These are phyloP conservation scores for Danionella dracula DNA, from an alignment of 2,797 vertebrate species.

Conservation along the genomic window DNA sequence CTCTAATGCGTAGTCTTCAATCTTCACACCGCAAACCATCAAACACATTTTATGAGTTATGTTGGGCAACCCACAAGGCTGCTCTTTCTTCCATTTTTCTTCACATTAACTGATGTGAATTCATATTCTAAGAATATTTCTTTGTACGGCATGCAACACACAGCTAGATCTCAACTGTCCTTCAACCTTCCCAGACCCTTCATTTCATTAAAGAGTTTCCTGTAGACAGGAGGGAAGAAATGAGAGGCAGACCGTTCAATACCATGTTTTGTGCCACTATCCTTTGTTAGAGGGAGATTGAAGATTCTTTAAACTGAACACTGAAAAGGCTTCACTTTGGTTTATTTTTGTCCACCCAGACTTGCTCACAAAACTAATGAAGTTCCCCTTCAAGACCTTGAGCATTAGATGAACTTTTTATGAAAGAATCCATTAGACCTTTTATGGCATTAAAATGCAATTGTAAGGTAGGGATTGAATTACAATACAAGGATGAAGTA, in stretches of 20 bases:
- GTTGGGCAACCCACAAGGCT: neutral
- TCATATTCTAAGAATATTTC: neutral
- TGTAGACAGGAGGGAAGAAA: conserved; percentile 9
- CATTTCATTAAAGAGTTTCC: conserved; percentile 5
- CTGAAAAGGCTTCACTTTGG: conserved; percentile 12
- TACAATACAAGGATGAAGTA: too few relatives aligned
- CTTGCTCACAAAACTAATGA: neutral
- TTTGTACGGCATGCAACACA: neutral
- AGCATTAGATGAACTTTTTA: neutral
- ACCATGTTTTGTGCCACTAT: conserved; percentile 1
- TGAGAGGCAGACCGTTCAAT: conserved; percentile 35
- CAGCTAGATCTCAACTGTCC: conserved; percentile 1
- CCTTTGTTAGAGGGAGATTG: conserved; percentile 25
- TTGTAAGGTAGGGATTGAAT: too few relatives aligned
- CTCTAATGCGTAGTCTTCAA: conserved; percentile 23
- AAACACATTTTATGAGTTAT: neutral
- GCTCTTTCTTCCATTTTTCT: neutral
- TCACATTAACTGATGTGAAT: neutral
- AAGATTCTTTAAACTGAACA: neutral
- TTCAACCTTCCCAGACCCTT: neutral
- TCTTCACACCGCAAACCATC: conserved; percentile 6
- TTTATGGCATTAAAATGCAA: too few relatives aligned
- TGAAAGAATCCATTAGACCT: too few relatives aligned
- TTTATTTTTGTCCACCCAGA: neutral
- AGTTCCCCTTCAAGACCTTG: neutral